Evolutionary conservation across 2,888 invertebrate genomes (phyloP).

Genomic region (Luperina nickerlii): DNA sequence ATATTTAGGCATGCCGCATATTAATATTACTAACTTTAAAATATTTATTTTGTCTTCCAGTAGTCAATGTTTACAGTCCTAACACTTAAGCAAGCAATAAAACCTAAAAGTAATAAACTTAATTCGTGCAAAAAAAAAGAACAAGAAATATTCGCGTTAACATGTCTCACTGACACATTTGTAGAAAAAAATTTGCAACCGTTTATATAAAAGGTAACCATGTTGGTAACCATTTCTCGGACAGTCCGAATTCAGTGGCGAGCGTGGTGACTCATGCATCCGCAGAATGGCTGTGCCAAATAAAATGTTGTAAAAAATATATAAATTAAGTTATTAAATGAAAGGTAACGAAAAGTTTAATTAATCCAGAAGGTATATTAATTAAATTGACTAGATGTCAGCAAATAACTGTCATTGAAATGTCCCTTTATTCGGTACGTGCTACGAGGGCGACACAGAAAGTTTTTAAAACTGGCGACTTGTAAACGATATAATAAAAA

Average conservation of each 20-base stretch:
- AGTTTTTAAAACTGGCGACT: too few relatives aligned
- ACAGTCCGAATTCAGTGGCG: conserved; percentile 40
- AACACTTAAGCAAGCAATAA: background rate
- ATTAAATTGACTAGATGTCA: conserved; percentile 5
- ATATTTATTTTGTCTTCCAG: background rate
- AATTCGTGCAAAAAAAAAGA: conserved; percentile 6
- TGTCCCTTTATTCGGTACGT: background rate
- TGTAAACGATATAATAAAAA: too few relatives aligned
- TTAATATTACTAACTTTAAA: background rate
- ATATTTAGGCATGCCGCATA: background rate
- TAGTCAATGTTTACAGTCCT: background rate
- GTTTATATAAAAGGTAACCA: conserved; percentile 53
- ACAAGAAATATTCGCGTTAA: conserved; percentile 11
- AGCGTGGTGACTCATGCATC: conserved; percentile 36
- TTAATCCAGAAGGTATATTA: conserved; percentile 12
- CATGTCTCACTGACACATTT: conserved; percentile 17
- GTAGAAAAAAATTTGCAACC: conserved; percentile 42
- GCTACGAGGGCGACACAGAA: background rate
- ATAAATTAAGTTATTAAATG: conserved; percentile 32
- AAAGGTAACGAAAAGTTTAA: conserved; percentile 12
- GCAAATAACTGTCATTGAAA: conserved; percentile 23
- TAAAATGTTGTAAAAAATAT: background rate
- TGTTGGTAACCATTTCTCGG: conserved; percentile 33
- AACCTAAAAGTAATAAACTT: conserved; percentile 8
- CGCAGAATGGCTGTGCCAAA: background rate